Conservation (phyloP, 2,113 vertebrate genomes). For the Beaufortia kweichowensis region DNA sequence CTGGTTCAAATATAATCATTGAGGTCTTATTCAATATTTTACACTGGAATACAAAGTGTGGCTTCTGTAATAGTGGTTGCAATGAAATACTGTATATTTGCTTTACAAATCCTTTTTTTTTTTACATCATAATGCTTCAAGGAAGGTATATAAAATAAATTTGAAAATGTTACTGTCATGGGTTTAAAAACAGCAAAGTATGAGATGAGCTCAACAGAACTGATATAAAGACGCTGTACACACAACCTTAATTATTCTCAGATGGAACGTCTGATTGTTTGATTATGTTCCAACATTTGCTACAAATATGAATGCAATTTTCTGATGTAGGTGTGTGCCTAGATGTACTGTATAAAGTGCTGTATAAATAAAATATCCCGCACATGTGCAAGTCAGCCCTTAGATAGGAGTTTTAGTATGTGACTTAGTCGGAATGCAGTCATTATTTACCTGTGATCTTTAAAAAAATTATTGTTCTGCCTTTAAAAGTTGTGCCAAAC, state of each 20-base stretch:
- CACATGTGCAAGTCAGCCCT: slow-evolving; percentile 68
- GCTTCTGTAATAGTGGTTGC: slow-evolving; percentile 36
- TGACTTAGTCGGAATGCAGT: slow-evolving; percentile 66
- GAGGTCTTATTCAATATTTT: slow-evolving; percentile 36
- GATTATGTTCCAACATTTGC: slow-evolving; percentile 52
- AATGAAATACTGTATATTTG: slow-evolving; percentile 34
- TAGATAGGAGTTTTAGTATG: slow-evolving; percentile 67
- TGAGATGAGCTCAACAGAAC: not conserved
- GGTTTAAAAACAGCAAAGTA: not conserved
- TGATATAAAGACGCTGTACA: not conserved
- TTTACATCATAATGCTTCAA: slow-evolving; percentile 35
- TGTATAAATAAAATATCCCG: slow-evolving; percentile 65
- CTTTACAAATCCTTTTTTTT: slow-evolving; percentile 38
- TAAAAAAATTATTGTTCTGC: slow-evolving; percentile 62
- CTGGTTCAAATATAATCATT: slow-evolving; percentile 15
- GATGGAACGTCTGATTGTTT: slow-evolving; percentile 30
- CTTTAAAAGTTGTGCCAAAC: slow-evolving; percentile 78
- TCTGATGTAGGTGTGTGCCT: slow-evolving; percentile 69
- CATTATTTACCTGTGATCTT: slow-evolving; percentile 67
- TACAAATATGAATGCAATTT: slow-evolving; percentile 58
- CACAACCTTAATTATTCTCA: slow-evolving; percentile 6
- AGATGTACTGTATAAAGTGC: slow-evolving; percentile 73
- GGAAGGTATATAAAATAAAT: not conserved
- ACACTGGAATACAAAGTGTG: slow-evolving; percentile 36
- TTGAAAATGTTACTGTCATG: not conserved